Evolutionary conservation across 2,113 vertebrate species (phyloP), one percentile per base, ranked within the genome.

Genomic region (Channa argus): DNA sequence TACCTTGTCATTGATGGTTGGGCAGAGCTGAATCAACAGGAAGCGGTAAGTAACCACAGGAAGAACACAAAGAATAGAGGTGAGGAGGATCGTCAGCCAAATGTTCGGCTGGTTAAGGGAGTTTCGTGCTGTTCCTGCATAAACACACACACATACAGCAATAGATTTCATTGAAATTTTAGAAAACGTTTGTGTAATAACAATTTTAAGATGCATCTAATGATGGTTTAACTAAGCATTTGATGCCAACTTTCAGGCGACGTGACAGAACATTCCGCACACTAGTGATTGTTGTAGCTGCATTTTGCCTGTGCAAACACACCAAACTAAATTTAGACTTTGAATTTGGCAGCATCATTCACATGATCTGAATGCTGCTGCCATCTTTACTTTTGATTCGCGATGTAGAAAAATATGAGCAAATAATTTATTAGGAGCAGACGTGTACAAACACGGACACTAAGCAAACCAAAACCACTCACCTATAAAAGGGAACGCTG

Each of bases 401-500:
- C n/a, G n/a, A n/a, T n/a, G n/a, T n/a, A n/a, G n/a, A n/a, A n/a
- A n/a, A n/a, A n/a, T n/a, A n/a, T n/a, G n/a, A n/a, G n/a, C n/a
- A n/a, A n/a, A n/a, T n/a, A n/a, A n/a, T n/a, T n/a, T n/a, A n/a
- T n/a, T n/a, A n/a, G n/a, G n/a, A n/a, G n/a, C n/a, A n/a, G n/a
- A n/a, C 5, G 4, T 49, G 54, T 2, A 15, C 7, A 2, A 6
- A 3, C 49, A 50, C 14, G 9, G n/a, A n/a, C 4, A 5, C 7
- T 14, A 4, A 41, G 12, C 8, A 38, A 33, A 24, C 38, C 3
- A 44, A 37, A 62, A 4, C 5, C 14, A 58, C 96, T 96, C 91
- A 99, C 98, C 98, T 53, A 98, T 59, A 54, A 98, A 99, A 0
- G 94, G 91, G 88, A 99, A 99, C 49, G 93, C 84, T 1, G 86